Percentiles rank a stretch among this genome's conserved stretches.
These are phyloP conservation scores for Grapholita molesta DNA, from an alignment of 1,140 invertebrate species.

Conservation along the genomic window DNA sequence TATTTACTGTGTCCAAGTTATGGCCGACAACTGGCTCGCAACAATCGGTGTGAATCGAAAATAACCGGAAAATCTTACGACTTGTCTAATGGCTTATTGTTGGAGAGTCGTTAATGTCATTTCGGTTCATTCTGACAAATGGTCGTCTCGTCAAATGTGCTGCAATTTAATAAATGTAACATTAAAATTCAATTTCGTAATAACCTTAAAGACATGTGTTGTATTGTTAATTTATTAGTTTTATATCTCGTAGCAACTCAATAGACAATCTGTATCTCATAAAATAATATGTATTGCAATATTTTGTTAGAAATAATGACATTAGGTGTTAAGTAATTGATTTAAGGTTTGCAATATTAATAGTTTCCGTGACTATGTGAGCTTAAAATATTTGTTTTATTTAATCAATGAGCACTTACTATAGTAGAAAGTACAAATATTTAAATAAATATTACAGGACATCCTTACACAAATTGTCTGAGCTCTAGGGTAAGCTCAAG, in stretches of 20 bases:
- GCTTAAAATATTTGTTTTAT: too few species aligned
- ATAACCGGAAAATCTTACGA: constrained; percentile 73
- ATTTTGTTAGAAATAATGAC: background rate
- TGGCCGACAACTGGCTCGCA: constrained; percentile 56
- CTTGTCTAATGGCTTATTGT: constrained; percentile 74
- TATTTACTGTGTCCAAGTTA: constrained; percentile 38
- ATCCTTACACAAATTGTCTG: too few species aligned
- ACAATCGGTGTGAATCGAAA: constrained; percentile 73
- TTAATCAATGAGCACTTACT: too few species aligned
- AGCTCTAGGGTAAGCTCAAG: too few species aligned
- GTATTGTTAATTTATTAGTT: background rate
- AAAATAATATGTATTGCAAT: background rate
- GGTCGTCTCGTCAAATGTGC: constrained; percentile 39
- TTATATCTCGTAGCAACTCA: background rate
- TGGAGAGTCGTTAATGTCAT: constrained; percentile 58
- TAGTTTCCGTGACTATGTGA: too few species aligned
- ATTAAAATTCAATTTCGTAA: background rate
- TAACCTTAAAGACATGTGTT: background rate
- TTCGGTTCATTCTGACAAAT: constrained; percentile 53
- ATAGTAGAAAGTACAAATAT: too few species aligned
- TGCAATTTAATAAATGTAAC: constrained; percentile 23
- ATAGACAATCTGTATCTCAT: background rate
- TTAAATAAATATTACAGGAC: too few species aligned
- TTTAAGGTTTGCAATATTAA: too few species aligned
- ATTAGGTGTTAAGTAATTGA: too few species aligned